These are phyloP conservation scores for Limnephilus rhombicus DNA, from an alignment of 2,888 invertebrate species.

Conservation along the genomic window DNA sequence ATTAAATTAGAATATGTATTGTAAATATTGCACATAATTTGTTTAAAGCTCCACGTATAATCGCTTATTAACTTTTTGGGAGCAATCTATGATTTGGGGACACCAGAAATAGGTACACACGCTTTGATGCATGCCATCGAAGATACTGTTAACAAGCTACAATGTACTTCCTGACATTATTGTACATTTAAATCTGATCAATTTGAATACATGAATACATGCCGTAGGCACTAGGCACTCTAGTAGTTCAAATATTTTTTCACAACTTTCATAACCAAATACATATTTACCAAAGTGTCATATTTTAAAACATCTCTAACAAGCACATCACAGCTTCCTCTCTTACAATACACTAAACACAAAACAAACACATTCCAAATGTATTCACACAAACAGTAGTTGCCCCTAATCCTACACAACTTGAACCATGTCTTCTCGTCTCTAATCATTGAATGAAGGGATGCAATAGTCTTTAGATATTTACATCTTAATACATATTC, in stretches of 20 bases:
- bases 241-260: not conserved
- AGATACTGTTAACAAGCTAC: not conserved
- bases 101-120: not conserved
- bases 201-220: not conserved
- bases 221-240: not conserved
- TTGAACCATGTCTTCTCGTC: not conserved
- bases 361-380: not conserved
- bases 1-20: not conserved
- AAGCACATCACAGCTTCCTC: not conserved
- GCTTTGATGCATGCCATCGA: not conserved
- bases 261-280: not conserved
- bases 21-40: not conserved
- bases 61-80: not conserved
- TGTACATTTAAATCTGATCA: not conserved
- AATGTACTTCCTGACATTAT: not conserved
- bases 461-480: not conserved
- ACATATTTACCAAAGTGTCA: not conserved
- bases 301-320: not conserved
- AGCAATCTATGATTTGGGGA: not conserved
- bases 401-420: not conserved
- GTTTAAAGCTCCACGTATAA: not conserved
- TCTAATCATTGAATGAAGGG: not conserved
- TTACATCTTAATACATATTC: not conserved
- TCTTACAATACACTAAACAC: not conserved
- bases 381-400: not conserved